Percentiles rank a stretch among this genome's conserved stretches.
Conservation (phyloP, 2,888 invertebrate genomes). For the Hoplodrina ambigua region DNA sequence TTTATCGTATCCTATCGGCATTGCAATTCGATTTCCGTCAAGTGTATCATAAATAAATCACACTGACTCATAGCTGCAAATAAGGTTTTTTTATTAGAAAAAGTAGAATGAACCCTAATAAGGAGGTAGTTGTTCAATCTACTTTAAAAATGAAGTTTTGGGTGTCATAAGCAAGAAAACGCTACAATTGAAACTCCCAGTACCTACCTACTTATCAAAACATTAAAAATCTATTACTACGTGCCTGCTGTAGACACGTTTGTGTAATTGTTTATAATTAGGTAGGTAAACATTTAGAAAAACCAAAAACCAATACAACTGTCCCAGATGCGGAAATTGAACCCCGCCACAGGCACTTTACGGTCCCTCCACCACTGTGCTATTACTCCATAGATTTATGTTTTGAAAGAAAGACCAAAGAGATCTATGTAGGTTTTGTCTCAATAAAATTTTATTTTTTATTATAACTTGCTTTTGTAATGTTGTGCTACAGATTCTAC, state of each 20-base stretch:
- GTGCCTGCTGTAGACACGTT: neutral
- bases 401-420: neutral
- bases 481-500: neutral
- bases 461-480: too few species aligned
- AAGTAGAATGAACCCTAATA: too few species aligned
- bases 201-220: too few species aligned
- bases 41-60: neutral
- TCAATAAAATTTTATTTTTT: neutral
- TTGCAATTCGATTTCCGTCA: neutral
- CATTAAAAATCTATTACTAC: neutral
- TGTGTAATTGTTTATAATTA: neutral
- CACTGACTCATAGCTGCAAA: neutral
- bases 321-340: slow-evolving; percentile 6
- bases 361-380: slow-evolving; percentile 9
- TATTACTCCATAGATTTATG: slow-evolving; percentile 4
- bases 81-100: neutral
- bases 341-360: neutral
- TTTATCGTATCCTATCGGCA: neutral
- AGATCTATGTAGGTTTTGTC: neutral
- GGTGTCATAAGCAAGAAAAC: neutral
- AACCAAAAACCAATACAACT: slow-evolving; percentile 5
- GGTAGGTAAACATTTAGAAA: slow-evolving; percentile 14
- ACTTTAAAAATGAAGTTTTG: too few species aligned
- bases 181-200: neutral
- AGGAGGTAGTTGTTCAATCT: too few species aligned